These are phyloP conservation scores for Cataglyphis albicans DNA, from an alignment of 2,888 invertebrate genomes.

Conservation along the genomic window DNA sequence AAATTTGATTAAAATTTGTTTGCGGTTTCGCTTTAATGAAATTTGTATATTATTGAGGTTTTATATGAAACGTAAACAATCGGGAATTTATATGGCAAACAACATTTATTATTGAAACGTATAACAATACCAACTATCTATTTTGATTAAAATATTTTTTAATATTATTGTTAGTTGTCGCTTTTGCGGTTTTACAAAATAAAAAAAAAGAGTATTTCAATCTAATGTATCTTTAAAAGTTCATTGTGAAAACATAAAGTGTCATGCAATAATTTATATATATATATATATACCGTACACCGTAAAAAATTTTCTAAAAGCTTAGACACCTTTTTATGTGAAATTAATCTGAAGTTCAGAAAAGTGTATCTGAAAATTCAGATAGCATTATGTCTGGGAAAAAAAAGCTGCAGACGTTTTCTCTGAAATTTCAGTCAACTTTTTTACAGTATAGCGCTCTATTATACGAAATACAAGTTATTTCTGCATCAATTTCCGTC, in stretches of 20 bases:
- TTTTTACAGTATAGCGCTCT: not conserved
- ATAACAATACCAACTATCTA: not conserved
- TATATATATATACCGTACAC: not conserved
- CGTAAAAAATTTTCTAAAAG: no score
- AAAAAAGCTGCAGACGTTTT: no score
- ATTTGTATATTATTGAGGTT: not conserved
- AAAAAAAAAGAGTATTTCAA: not conserved
- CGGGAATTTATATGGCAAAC: not conserved
- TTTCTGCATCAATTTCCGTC: slow-evolving; percentile 1
- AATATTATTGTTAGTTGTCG: not conserved
- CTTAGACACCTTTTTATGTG: no score
- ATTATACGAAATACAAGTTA: not conserved
- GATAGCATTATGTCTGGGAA: no score
- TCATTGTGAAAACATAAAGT: not conserved
- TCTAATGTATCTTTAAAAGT: not conserved
- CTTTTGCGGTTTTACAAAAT: not conserved
- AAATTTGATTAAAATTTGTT: not conserved
- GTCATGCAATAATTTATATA: not conserved
- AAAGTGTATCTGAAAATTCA: no score
- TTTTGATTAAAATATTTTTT: not conserved
- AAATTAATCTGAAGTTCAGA: no score
- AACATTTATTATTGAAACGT: slow-evolving; percentile 8
- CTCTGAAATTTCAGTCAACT: no score
- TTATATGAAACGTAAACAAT: slow-evolving; percentile 17
- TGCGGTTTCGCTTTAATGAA: not conserved